These are phyloP conservation scores for Harpalus rubripes DNA, from an alignment of 2,888 invertebrate genomes.

Conservation along the genomic window DNA sequence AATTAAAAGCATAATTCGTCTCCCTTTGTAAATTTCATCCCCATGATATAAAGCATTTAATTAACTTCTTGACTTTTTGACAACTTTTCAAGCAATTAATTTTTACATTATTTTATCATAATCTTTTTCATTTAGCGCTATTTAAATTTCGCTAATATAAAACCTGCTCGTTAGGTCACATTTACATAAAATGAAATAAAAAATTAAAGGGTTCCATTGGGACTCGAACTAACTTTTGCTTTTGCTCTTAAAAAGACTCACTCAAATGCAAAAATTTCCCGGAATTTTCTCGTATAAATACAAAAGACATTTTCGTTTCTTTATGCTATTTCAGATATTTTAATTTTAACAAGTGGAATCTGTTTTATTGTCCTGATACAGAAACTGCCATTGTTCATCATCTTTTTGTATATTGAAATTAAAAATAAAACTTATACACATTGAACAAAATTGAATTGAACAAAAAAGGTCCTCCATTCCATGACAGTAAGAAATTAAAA, in stretches of 20 bases:
- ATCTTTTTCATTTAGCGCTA: constrained; percentile 55
- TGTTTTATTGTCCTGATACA: background rate
- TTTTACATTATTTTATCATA: constrained; percentile 54
- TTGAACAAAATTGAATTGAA: too few species aligned
- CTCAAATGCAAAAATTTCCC: background rate
- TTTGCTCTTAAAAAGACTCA: background rate
- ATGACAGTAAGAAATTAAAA: too few species aligned
- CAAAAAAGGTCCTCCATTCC: too few species aligned
- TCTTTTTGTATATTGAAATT: too few species aligned
- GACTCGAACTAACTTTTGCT: constrained; percentile 37
- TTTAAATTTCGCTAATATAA: constrained; percentile 47
- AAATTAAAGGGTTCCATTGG: constrained; percentile 35
- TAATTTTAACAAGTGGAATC: background rate
- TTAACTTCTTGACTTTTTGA: constrained; percentile 55
- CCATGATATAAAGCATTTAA: constrained; percentile 46
- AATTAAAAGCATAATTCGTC: constrained; percentile 51
- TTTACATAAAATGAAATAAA: constrained; percentile 53
- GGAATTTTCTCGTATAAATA: constrained; percentile 17
- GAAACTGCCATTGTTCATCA: too few species aligned
- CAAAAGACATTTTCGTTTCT: background rate
- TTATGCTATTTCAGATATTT: background rate
- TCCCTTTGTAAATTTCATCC: constrained; percentile 22
- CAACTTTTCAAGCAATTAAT: constrained; percentile 55
- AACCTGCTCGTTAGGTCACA: constrained; percentile 42
- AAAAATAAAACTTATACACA: too few species aligned